These are phyloP conservation scores for Balanococcus diminutus DNA, from an alignment of 2,888 invertebrate genomes.

Conservation along the genomic window DNA sequence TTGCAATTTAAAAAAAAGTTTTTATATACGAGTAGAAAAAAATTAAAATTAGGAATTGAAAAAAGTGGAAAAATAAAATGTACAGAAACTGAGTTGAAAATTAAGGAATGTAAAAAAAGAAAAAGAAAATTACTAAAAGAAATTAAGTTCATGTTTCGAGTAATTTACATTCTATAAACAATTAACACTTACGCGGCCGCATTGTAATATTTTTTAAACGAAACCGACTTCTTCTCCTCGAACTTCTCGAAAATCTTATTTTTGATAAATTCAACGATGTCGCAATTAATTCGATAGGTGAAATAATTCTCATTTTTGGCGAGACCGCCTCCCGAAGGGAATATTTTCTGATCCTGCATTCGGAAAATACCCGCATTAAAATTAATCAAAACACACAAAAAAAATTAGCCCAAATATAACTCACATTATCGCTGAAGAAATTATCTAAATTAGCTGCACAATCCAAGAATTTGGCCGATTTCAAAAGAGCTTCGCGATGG, in stretches of 20 bases:
- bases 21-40: too few species aligned
- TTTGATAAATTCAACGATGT: not conserved
- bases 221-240: not conserved
- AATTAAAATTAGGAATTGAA: too few species aligned
- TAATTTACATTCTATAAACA: not conserved
- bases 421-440: not conserved
- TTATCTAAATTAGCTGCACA: slow-evolving; percentile 8
- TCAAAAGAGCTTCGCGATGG: not conserved
- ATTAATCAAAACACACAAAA: not conserved
- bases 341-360: not conserved
- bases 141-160: not conserved
- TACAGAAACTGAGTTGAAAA: too few species aligned
- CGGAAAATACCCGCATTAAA: not conserved
- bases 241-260: not conserved
- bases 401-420: not conserved
- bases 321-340: not conserved
- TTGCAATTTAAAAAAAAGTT: too few species aligned
- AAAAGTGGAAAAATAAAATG: too few species aligned
- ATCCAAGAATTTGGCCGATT: not conserved
- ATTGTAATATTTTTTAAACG: slow-evolving; percentile 27
- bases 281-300: not conserved
- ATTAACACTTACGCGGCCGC: not conserved
- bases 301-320: not conserved
- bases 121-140: too few species aligned
- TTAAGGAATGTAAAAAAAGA: too few species aligned